Percentiles rank a stretch among this genome's conserved stretches.
These are phyloP conservation scores for Etheostoma spectabile DNA, from an alignment of 2,113 vertebrate genomes.

Conservation along the genomic window DNA sequence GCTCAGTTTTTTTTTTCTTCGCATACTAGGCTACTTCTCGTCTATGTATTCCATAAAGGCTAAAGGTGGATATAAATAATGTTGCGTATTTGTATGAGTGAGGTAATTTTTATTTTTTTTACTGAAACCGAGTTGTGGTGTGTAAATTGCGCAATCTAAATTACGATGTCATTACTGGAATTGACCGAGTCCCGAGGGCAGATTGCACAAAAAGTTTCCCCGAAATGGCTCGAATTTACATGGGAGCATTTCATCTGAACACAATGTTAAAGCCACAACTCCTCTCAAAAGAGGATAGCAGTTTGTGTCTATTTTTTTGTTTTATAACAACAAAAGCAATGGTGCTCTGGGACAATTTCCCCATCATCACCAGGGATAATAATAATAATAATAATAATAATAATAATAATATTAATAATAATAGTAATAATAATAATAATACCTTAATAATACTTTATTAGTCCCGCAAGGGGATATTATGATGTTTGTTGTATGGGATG, in stretches of 20 bases:
- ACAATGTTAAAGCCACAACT: background rate
- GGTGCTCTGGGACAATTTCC: background rate
- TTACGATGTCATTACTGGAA: conserved; percentile 80
- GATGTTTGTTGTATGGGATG: background rate
- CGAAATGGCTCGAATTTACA: conserved; percentile 43
- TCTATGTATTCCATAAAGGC: fast-evolving
- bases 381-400: too few relatives aligned
- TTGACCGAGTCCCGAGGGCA: conserved; percentile 57
- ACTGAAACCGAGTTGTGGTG: background rate
- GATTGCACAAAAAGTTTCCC: conserved; percentile 63
- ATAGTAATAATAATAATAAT: too few relatives aligned
- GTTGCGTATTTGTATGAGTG: background rate
- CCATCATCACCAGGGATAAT: background rate
- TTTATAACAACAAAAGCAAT: background rate
- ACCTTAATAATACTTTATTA: too few relatives aligned
- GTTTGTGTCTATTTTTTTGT: background rate
- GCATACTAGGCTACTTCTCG: too few relatives aligned
- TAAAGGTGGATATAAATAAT: background rate
- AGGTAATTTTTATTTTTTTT: background rate
- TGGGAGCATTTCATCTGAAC: conserved; percentile 15
- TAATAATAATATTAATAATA: too few relatives aligned
- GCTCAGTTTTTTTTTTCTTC: background rate
- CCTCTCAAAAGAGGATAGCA: background rate
- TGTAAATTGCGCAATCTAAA: conserved; percentile 61
- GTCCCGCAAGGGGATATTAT: too few relatives aligned